Evolutionary conservation across 2,113 vertebrate genomes (phyloP).

Genomic region (Tachysurus fulvidraco): DNA sequence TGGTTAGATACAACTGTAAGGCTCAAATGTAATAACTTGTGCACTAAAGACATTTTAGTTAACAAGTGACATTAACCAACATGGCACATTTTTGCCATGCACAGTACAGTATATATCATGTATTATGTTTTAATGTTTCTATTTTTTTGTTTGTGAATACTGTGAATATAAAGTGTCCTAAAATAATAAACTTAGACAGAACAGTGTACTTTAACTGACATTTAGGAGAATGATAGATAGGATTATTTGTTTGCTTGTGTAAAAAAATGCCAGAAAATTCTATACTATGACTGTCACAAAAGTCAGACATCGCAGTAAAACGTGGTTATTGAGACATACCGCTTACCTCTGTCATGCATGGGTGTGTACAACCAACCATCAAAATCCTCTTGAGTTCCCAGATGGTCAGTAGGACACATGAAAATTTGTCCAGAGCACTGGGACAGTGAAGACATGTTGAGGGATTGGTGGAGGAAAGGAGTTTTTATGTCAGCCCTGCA

Average conservation of each 20-base stretch:
- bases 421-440: not conserved
- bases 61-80: not conserved
- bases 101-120: not conserved
- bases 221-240: not conserved
- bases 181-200: not conserved
- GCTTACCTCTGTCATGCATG: not conserved
- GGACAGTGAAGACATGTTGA: not conserved
- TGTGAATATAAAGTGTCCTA: not conserved
- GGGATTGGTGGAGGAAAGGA: not conserved
- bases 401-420: not conserved
- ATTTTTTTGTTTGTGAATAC: not conserved
- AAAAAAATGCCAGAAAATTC: not conserved
- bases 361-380: not conserved
- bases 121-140: not conserved
- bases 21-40: not conserved
- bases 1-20: not conserved
- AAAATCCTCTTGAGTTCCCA: not conserved
- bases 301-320: not conserved
- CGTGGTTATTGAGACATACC: not conserved
- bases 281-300: not conserved
- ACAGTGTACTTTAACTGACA: not conserved
- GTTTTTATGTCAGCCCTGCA: not conserved
- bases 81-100: not conserved
- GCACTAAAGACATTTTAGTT: not conserved
- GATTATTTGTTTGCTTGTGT: not conserved